Base-by-base conservation (phyloP, 1,140 invertebrate species). In the Drosophila pallidifrons region DNA sequence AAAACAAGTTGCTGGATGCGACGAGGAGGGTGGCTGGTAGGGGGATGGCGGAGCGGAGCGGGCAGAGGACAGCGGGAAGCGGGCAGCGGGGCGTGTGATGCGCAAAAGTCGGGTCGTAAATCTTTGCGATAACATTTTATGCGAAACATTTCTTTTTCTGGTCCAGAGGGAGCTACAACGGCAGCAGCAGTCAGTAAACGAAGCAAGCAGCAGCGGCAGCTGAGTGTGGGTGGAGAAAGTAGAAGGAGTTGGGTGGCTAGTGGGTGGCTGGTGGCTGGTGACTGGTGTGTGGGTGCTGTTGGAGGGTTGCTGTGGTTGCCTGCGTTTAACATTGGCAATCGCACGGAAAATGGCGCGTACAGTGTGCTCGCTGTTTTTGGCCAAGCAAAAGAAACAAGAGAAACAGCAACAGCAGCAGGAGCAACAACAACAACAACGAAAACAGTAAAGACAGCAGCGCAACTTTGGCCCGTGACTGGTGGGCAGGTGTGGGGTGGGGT, bases 81-180 rank as follows among this genome's bases (percentile, higher is more conserved):
- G 11, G 20, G 20, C n/a, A 75, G 72, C 66, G 38, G 68, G 82
- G 79, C 79, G 81, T 89, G 85, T 91, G 92, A 92, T 92, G 91
- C 92, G 92, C 90, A 92, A 92, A 92, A 92, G 92, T 92, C 92
- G 91, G 92, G 88, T 92, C 92, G 92, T 92, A 92, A 92, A 92
- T 92, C 92, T 92, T 92, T 75, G 81, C 87, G 92, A 92, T 92
- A 92, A 92, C 91, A 92, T 91, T 92, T 92, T 92, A 92, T 92
- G 92, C 92, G 92, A 92, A 92, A 92, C 92, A 92, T 91, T 92
- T 92, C 91, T 91, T 92, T 90, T 90, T 88, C 81, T 89, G 85
- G 85, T 89, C 85, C 85, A 89, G 86, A 90, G 85, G 85, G 85
- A 89, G 81, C 85, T 64, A 74, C 73, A 81, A 64, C 75, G 46